These are phyloP conservation scores for Chalcis sispes DNA, from an alignment of 2,888 invertebrate species.

Conservation along the genomic window DNA sequence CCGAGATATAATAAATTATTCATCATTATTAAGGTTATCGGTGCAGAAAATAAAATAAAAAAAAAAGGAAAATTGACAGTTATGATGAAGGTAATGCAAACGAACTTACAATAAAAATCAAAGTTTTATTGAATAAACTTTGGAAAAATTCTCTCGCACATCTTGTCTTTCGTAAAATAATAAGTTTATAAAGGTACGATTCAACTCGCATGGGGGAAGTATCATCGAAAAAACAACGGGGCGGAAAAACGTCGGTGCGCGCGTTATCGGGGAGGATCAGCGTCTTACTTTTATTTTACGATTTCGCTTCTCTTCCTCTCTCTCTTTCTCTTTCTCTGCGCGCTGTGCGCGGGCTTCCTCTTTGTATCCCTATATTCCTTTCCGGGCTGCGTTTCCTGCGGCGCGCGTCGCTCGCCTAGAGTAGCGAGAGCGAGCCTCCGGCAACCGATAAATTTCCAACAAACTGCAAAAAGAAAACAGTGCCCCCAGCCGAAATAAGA, in stretches of 20 bases:
- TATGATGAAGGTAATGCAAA: too few species aligned
- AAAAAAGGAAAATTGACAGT: too few species aligned
- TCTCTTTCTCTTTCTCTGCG: background rate
- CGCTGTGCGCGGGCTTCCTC: background rate
- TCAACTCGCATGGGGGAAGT: background rate
- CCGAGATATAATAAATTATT: too few species aligned
- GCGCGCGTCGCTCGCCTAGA: conserved; percentile 6
- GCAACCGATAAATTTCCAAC: conserved; percentile 54
- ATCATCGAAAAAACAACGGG: background rate
- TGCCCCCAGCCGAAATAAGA: conserved; percentile 54
- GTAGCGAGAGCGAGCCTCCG: conserved; percentile 31
- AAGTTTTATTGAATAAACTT: too few species aligned
- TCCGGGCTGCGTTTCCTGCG: conserved; percentile 23
- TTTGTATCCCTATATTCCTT: conserved; percentile 41
- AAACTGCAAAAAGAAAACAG: conserved; percentile 54
- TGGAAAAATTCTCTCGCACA: background rate
- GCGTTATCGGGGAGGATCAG: conserved; percentile 25
- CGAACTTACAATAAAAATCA: too few species aligned
- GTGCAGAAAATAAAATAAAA: too few species aligned
- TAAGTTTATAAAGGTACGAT: background rate
- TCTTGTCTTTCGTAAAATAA: background rate
- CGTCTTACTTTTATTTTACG: conserved; percentile 47
- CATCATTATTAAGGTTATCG: too few species aligned
- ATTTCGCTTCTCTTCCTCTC: conserved; percentile 1
- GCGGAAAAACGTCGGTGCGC: background rate